These are phyloP conservation scores for Tipula vernalis DNA, from an alignment of 2,888 invertebrate species.

Conservation along the genomic window DNA sequence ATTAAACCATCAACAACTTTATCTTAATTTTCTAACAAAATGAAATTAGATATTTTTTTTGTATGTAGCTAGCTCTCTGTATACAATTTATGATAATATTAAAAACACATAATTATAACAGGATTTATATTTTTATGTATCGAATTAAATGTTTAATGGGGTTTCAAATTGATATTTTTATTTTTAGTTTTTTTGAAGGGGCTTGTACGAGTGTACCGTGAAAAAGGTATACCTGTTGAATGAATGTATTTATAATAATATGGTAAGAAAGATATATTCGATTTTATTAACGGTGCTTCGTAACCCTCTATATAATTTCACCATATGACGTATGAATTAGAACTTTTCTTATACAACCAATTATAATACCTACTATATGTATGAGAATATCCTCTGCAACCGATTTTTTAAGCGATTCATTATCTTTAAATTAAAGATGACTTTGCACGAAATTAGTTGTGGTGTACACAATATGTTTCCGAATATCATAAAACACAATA, in stretches of 20 bases:
- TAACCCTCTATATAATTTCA: neutral
- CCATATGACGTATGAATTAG: neutral
- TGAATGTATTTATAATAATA: neutral
- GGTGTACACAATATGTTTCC: neutral
- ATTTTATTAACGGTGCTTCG: neutral
- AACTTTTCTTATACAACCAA: neutral
- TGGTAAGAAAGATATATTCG: neutral
- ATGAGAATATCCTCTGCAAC: neutral
- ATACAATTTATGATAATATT: neutral
- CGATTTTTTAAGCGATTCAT: neutral
- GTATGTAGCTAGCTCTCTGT: neutral
- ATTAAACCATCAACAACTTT: neutral
- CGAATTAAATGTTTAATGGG: neutral
- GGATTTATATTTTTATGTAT: neutral
- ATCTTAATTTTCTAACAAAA: neutral
- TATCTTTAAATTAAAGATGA: neutral
- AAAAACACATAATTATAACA: neutral
- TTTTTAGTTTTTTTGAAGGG: neutral
- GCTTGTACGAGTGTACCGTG: neutral
- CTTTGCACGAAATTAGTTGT: neutral
- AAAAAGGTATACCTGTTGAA: neutral
- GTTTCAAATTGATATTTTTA: neutral
- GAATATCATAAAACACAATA: neutral
- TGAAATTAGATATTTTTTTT: neutral
- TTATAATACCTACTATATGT: neutral